Evolutionary conservation across 2,113 vertebrate genomes (phyloP).

Genomic region (Cygnus buccinator): DNA sequence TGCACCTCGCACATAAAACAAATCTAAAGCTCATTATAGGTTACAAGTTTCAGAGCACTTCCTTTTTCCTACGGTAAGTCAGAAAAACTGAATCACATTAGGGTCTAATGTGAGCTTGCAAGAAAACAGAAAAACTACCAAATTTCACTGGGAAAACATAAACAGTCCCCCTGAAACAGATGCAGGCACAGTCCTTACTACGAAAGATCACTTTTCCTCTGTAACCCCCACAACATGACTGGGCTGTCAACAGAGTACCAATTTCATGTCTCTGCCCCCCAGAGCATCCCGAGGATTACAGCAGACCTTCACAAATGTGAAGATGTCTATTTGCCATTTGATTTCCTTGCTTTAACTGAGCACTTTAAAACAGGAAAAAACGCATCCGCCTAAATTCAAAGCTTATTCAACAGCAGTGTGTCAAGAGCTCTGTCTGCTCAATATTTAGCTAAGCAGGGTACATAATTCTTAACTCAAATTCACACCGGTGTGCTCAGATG

Average conservation of each 20-base stretch:
- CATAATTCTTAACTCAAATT: background rate
- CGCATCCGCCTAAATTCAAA: background rate
- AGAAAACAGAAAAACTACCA: background rate
- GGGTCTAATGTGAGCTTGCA: background rate
- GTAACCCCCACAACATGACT: background rate
- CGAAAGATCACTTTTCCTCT: background rate
- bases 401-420: background rate
- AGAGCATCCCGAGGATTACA: background rate
- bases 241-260: background rate
- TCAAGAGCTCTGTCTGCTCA: background rate
- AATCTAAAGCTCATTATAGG: slow-evolving; percentile 38
- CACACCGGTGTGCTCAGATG: background rate
- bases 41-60: background rate
- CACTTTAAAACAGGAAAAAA: background rate
- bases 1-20: background rate
- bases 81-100: background rate
- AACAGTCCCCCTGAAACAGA: background rate
- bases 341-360: background rate
- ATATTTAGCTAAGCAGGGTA: background rate
- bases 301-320: background rate
- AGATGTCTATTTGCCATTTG: background rate
- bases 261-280: background rate
- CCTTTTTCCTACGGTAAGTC: background rate
- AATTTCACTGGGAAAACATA: background rate
- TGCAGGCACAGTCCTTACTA: background rate